Percentiles rank a stretch among this genome's conserved stretches.
These are phyloP conservation scores for Xanthia icteritia DNA, from an alignment of 2,888 invertebrate species.

Conservation along the genomic window DNA sequence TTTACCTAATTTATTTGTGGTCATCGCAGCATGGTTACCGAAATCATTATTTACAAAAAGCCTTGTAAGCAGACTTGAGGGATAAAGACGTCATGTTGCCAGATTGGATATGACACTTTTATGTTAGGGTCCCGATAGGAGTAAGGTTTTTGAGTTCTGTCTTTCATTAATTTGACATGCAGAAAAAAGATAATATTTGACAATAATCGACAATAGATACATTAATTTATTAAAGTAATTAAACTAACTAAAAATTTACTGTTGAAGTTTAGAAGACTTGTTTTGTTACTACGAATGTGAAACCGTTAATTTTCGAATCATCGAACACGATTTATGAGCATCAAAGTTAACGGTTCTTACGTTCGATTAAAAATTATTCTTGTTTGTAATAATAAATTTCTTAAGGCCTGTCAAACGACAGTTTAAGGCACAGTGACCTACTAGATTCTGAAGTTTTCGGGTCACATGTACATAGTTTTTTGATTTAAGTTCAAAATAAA, in stretches of 20 bases:
- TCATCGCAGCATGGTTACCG: neutral
- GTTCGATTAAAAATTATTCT: constrained; percentile 7
- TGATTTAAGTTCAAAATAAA: too few relatives aligned
- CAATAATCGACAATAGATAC: neutral
- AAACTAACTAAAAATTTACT: too few relatives aligned
- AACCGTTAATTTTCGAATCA: constrained; percentile 27
- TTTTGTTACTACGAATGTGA: neutral
- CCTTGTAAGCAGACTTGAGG: neutral
- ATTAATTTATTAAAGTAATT: neutral
- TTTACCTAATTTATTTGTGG: neutral
- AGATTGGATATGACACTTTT: too few relatives aligned
- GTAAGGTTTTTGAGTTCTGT: neutral
- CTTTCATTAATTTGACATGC: neutral
- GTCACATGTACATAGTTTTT: too few relatives aligned
- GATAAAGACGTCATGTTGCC: neutral
- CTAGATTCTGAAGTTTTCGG: neutral
- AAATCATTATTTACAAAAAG: neutral
- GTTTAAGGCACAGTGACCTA: constrained; percentile 31
- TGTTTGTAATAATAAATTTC: constrained; percentile 23
- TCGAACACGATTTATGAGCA: constrained; percentile 33
- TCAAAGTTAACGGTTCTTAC: constrained; percentile 32
- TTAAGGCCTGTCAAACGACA: constrained; percentile 29
- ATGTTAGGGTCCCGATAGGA: neutral
- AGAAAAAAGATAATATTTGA: neutral
- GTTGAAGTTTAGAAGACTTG: too few relatives aligned